Base-by-base conservation (phyloP, 2,888 invertebrate genomes). In the Seira sanloemensis region DNA sequence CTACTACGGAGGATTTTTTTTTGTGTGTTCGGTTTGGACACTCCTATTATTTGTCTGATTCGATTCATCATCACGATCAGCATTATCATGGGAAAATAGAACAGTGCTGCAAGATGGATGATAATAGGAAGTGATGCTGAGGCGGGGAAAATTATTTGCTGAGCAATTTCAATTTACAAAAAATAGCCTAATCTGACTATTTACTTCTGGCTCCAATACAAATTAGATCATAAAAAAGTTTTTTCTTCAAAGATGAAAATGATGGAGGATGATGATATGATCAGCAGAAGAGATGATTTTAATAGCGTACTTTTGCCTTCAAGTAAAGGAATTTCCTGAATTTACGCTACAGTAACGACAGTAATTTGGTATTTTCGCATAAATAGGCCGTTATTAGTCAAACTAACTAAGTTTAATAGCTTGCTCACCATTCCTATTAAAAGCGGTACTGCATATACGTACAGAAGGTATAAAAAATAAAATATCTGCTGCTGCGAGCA, bases 321-420 rank as follows among this genome's bases (percentile, higher is more conserved):
- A 58, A 58, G n/a, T 58, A 58, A 58, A 18, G 4, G 58, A 71
- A 50, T 46, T 69, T 46, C 50, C 27, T 68, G 19, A 5, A 71
- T 71, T 71, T 37, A 71, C 37, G 71, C 71, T 37, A 71, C 71
- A 71, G 21, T 71, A 50, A 71, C 71, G n/a, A 18, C 50, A 50
- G 16, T 71, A 71, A 71, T n/a, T n/a, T 50, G 50, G 50, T 71
- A 19, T 58, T 58, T 9, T 58, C n/a, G 2, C n/a, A 2, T 18
- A 9, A n/a, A 58, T 58, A 9, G 58, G 58, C 58, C 58, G 58
- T 58, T 58, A 58, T 58, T 58, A 58, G n/a, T 58, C 58, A 58
- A 58, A 58, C 58, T 2, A 58, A 16, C 18, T 37, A 5, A n/a
- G n/a, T 37, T 37, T 37, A 37, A 37, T 9, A 37, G 37, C 12